Evolutionary conservation across 2,113 vertebrate species (phyloP), one percentile per base, ranked within the genome.

Genomic region (Gambusia holbrooki): DNA sequence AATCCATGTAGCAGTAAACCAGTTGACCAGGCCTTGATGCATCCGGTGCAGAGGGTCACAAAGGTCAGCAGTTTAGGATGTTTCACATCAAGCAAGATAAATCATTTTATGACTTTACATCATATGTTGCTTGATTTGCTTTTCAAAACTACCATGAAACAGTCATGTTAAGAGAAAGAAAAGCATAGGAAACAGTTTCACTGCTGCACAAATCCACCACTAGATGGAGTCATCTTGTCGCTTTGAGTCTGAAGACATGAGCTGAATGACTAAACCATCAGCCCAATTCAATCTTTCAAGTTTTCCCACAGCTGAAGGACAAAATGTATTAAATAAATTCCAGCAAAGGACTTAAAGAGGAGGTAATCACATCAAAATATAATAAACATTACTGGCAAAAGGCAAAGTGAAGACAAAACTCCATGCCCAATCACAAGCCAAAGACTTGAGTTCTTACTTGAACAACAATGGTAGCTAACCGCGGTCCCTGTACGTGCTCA

Each of bases 201-300:
- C 1, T 74, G 35, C 62, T 76, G 27, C 67, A 45, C 3, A 15
- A 4, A 14, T 71, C 22, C 27, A 71, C 90, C 93, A 93, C 90
- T 91, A 94, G 93, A 89, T 92, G 93, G 92, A 77, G 85, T 17
- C 72, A 77, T 73, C 32, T 62, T 33, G 78, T 73, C 73, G 86
- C 37, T 64, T 15, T 82, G 66, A 87, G 33, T 61, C 14, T 85
- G 66, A 13, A 0, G 60, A 73, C 75, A 70, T 68, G 78, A 82
- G 67, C 14, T 62, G 79, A 87, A 74, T 71, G n/a, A 74, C 63
- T 72, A 76, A 89, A 72, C 45, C 35, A 35, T 37, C 30, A 69
- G 1, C 40, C 25, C 42, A 74, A 29, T 40, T 54, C 1, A 51
- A 73, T 60, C 64, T 71, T 51, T 80, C 69, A 42, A 74, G 62